Conservation (phyloP, 1,140 invertebrate species). For the Belonocnema kinseyi region DNA sequence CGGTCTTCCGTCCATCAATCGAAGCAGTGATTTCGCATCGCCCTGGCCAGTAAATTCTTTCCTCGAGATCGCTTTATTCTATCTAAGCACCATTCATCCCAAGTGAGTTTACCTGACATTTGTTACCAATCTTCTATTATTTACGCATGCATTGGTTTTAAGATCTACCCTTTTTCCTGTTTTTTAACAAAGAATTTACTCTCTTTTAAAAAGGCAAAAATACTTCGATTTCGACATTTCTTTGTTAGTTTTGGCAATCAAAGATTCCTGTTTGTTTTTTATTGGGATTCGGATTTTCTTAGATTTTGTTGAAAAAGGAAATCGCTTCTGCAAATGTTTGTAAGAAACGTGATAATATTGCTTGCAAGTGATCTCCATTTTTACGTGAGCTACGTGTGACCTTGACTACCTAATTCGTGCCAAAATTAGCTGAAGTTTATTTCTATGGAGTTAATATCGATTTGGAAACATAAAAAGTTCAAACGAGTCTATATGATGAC, state of each 20-base stretch:
- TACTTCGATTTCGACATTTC: neutral
- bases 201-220: neutral
- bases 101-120: neutral
- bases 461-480: neutral
- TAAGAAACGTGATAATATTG: neutral
- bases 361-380: neutral
- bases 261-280: neutral
- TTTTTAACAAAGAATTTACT: neutral
- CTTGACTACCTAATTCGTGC: neutral
- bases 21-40: neutral
- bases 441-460: neutral
- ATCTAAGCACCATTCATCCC: conserved; percentile 1
- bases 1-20: neutral
- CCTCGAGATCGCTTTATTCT: neutral
- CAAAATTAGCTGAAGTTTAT: neutral
- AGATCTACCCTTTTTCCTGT: neutral
- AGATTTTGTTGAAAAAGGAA: neutral
- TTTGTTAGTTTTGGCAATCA: neutral
- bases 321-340: neutral
- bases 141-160: neutral
- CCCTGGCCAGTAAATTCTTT: neutral
- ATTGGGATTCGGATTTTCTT: neutral
- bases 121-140: neutral
- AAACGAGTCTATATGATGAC: neutral
- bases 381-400: too few species aligned